Evolutionary conservation across 2,797 vertebrate species (phyloP), one percentile per base, ranked within the genome.

Genomic region (Karalla daura): DNA sequence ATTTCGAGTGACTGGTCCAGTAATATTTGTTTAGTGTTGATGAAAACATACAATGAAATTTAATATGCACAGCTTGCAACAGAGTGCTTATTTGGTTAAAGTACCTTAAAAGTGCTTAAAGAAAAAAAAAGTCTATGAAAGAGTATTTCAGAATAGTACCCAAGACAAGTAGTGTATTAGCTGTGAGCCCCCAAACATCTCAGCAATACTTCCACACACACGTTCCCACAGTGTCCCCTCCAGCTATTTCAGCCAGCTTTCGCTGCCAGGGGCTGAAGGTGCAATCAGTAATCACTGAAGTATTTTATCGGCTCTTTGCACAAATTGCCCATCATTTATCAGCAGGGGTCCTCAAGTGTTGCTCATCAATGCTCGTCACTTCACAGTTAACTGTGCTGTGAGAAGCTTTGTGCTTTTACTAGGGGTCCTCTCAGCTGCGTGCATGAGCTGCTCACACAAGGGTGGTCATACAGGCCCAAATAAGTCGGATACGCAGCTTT

Each of bases 261-360:
- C 10, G 43, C 21, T 55, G 55, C 30, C 15, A 5, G 24, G 7
- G 21, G 23, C 35, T 43, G 3, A 66, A 63, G 36, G 7, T 33
- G 27, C 41, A 69, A 71, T 74, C 56, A 55, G 46, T 53, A 49
- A 80, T 82, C 71, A 76, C 52, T 32, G 17, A 56, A 33, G 36
- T 32, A 11, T 62, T 59, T 53, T 21, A 63, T 45, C 7, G 14
- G 30, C 25, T 74, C 39, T 67, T 51, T 59, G 43, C 30, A 44
- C 51, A 75, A 73, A 79, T 63, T 50, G 50, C 52, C 43, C 17
- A 11, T 67, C 41, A 81, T 78, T 69, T 60, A 71, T 66, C 58
- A 63, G 43, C 69, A 33, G 59, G 50, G 36, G 10, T 61, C 51
- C 41, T 50, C 35, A 43, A 67, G 54, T 33, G 62, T 49, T 60